Base-by-base conservation (phyloP, 92 coral and sea anemone genomes). In the Epizoanthus ramosus region DNA sequence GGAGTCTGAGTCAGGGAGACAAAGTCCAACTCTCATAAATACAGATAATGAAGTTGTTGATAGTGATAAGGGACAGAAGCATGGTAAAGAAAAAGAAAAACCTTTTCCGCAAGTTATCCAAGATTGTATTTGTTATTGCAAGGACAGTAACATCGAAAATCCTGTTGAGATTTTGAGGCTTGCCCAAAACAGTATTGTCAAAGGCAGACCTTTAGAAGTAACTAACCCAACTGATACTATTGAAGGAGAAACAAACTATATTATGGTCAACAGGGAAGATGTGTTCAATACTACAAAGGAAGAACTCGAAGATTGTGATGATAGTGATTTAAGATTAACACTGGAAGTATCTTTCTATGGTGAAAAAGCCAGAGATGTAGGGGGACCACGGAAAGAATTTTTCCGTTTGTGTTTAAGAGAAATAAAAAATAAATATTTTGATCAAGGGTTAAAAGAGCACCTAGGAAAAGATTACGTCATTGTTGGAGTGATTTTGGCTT, bases 311-410 rank as follows among this genome's bases (percentile, higher is more conserved):
- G 24, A 53, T 17, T 63, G 63, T 31, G 75, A 80, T 19, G 60
- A 75, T 75, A 64, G 66, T 19, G 70, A 65, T 65, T 65, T 65
- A 65, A 64, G 85, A 25, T 73, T 66, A 61, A 80, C 85, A 14
- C 59, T 80, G 63, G 85, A 80, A 80, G 85, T 80, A 17, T 80
- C 77, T 17, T 79, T 79, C 41, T 79, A 79, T 43, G 84, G 84
- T 63, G 84, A 79, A 60, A n/a, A 17, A 37, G 81, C 81, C 24
- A 60, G 56, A 79, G 84, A 79, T 79, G 3, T 79, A 37, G 84
- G 84, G 47, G 80, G 80, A 24, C 80, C 66, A 21, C 59, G 80
- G 23, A 74, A 74, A 74, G 8, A 74, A 52, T 74, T 74, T n/a
- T 74, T 74, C 61, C 47, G 0, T 57, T n/a, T 37, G 61, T 37